These are phyloP conservation scores for Micromesistius poutassou DNA, from an alignment of 2,797 vertebrate species.

Conservation along the genomic window DNA sequence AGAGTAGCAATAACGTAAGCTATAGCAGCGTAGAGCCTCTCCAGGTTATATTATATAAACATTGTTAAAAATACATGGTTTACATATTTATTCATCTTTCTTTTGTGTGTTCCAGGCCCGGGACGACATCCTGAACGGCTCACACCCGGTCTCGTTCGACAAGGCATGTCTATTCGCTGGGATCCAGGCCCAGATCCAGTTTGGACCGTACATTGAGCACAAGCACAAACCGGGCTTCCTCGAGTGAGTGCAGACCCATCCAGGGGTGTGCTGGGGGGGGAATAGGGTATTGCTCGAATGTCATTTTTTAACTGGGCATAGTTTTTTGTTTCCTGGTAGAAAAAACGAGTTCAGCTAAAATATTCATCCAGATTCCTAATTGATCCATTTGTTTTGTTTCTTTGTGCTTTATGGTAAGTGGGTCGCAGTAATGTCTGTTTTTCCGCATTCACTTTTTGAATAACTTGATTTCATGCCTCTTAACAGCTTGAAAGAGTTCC, in stretches of 20 bases:
- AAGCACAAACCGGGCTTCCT: conserved; percentile 99
- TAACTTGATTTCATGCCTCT: background rate
- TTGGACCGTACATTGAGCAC: conserved; percentile 94
- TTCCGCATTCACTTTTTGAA: conserved; percentile 17
- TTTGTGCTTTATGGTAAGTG: conserved; percentile 7
- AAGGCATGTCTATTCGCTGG: conserved; percentile 96
- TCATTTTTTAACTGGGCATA: background rate
- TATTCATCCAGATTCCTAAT: background rate
- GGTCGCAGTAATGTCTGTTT: background rate
- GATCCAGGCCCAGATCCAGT: conserved; percentile 98
- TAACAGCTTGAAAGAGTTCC: conserved; percentile 92
- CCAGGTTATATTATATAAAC: too few species aligned
- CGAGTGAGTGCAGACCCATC: conserved; percentile 78
- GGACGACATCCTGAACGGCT: conserved; percentile 97
- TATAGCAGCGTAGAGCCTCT: too few species aligned
- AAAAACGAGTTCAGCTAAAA: conserved; percentile 4
- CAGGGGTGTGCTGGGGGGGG: too few species aligned
- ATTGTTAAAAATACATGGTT: background rate
- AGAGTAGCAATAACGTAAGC: too few species aligned
- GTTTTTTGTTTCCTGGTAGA: background rate
- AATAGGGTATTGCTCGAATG: too few species aligned
- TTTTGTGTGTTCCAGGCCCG: conserved; percentile 78
- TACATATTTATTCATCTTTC: background rate
- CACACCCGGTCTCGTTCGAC: conserved; percentile 96
- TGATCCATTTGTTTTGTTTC: background rate